Conservation (phyloP, 2,888 invertebrate species). For the Macroteleia sp. region DNA sequence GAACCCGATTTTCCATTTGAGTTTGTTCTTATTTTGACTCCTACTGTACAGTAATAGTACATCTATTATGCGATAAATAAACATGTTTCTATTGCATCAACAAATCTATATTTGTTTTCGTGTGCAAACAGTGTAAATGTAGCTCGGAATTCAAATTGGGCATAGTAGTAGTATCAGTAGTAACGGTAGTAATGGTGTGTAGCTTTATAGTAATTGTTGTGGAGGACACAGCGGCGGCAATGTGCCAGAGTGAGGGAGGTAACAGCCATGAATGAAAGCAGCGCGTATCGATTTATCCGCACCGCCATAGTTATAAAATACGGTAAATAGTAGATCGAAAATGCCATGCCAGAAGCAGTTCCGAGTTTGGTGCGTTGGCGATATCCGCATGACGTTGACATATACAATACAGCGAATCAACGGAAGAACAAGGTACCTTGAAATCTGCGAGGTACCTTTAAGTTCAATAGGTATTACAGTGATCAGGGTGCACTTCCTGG, state of each 20-base stretch:
- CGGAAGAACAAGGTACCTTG: too few relatives aligned
- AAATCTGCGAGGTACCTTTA: too few relatives aligned
- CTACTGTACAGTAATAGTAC: too few relatives aligned
- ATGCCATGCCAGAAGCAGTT: constrained; percentile 28
- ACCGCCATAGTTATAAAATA: constrained; percentile 78
- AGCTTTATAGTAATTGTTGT: constrained; percentile 52
- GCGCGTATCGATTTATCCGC: constrained; percentile 81
- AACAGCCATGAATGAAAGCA: constrained; percentile 81
- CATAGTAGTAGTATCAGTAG: constrained; percentile 54
- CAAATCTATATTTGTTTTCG: background rate
- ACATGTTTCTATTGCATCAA: background rate
- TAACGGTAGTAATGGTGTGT: constrained; percentile 52
- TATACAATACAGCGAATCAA: too few relatives aligned
- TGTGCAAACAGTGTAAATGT: background rate
- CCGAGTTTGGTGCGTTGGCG: background rate
- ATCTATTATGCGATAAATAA: background rate
- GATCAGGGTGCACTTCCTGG: too few relatives aligned
- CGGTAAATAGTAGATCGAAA: constrained; percentile 72
- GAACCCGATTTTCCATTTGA: too few relatives aligned
- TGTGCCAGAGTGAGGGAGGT: constrained; percentile 76
- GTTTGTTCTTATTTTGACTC: too few relatives aligned
- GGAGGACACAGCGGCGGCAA: constrained; percentile 73
- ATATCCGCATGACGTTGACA: too few relatives aligned
- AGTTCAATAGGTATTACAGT: too few relatives aligned
- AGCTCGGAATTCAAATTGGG: constrained; percentile 20